A percentile compares a stretch with the other conserved stretches of the same genome.
phyloP scores from a whole-genome alignment of 2,888 invertebrate species.

The Erebia aethiops region DNA sequence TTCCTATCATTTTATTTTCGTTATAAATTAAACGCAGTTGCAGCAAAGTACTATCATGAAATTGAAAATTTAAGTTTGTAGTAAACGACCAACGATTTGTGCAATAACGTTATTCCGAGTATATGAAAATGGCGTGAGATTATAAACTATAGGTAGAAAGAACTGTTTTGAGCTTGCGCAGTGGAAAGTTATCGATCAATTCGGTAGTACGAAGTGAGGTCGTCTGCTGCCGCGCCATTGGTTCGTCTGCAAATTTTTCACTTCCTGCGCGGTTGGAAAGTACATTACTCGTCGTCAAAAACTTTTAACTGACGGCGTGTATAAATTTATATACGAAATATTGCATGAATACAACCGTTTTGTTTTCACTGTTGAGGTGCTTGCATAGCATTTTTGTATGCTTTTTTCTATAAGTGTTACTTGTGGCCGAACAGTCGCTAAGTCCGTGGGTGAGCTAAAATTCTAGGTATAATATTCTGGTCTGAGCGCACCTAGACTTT shows the following conservation, averaged over 20 bases:
- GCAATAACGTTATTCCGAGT: conserved; percentile 36
- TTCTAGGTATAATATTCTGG: conserved; percentile 51
- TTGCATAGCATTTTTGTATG: conserved; percentile 57
- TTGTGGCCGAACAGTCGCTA: conserved; percentile 74
- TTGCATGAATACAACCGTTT: conserved; percentile 14
- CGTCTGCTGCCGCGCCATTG: no score
- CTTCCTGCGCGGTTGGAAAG: no score
- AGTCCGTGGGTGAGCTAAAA: conserved; percentile 65
- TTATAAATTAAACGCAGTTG: conserved; percentile 11
- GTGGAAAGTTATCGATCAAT: no score
- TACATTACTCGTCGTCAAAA: neutral
- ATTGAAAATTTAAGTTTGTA: conserved; percentile 20
- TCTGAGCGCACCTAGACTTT: conserved; percentile 55
- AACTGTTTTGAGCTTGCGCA: no score
- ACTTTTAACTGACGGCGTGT: neutral
- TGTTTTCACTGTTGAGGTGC: conserved; percentile 53
- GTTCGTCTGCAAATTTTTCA: no score
- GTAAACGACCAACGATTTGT: conserved; percentile 26
- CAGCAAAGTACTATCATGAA: conserved; percentile 1
- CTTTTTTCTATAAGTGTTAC: conserved; percentile 52
- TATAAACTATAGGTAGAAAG: neutral
- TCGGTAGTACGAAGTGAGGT: no score
- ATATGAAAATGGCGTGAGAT: conserved; percentile 19
- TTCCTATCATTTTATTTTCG: neutral
- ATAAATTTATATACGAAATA: conserved; percentile 21